Percentiles rank a stretch among this genome's conserved stretches.
These are phyloP conservation scores for Atopsyche davidsoni DNA, from an alignment of 1,140 invertebrate species.

Conservation along the genomic window DNA sequence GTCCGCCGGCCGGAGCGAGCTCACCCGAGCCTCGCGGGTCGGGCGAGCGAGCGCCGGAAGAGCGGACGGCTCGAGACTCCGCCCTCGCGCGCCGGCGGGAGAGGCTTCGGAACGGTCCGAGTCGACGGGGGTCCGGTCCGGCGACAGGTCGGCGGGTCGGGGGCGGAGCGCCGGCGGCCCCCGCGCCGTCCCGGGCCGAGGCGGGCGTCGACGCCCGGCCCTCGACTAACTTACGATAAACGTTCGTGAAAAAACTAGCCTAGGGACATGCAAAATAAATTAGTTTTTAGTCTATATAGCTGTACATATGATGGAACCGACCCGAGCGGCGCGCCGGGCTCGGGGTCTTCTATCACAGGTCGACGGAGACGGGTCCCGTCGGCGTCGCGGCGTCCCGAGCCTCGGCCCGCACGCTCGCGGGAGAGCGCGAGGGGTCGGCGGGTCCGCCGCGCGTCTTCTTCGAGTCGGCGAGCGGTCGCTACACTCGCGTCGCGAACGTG, in stretches of 20 bases:
- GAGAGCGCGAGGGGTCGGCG: no score
- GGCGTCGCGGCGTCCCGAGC: no score
- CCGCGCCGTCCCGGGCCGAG: constrained; percentile 8
- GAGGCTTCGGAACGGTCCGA: no score
- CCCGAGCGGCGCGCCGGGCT: no score
- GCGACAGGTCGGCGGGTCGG: no score
- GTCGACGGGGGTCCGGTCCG: no score
- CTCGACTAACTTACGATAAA: constrained; percentile 16
- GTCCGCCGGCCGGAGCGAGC: no score
- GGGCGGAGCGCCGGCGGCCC: constrained; percentile 10
- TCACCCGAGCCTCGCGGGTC: neutral
- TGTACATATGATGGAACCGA: constrained; percentile 10
- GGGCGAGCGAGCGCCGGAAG: constrained; percentile 4
- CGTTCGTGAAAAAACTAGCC: constrained; percentile 27
- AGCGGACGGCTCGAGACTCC: no score
- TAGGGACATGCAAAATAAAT: constrained; percentile 30
- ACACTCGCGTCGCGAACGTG: constrained; percentile 50
- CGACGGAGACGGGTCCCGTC: no score
- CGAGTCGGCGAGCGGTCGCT: constrained; percentile 38
- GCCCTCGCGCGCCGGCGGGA: no score
- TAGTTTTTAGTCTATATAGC: constrained; percentile 28
- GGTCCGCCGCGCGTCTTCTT: constrained; percentile 11
- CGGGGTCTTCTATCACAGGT: no score
- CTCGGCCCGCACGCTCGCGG: neutral
- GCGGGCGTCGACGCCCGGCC: constrained; percentile 24